These are phyloP conservation scores for Barnardius zonarius DNA, from an alignment of 2,113 vertebrate genomes.

Conservation along the genomic window DNA sequence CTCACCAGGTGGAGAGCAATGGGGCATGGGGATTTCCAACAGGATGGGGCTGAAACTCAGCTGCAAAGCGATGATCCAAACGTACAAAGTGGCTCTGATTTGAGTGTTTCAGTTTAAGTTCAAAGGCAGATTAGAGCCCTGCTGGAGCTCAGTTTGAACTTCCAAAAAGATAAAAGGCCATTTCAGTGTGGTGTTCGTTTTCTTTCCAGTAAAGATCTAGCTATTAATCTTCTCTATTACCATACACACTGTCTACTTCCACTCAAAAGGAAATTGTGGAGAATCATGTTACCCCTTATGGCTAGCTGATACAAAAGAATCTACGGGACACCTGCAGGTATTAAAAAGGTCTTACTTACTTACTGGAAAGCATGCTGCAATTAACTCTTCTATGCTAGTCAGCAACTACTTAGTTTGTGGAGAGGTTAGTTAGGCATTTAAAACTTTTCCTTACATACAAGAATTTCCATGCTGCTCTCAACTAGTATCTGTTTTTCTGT, in stretches of 20 bases:
- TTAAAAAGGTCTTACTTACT: background rate
- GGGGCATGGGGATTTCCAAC: background rate
- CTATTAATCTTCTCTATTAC: background rate
- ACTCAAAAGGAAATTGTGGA: background rate
- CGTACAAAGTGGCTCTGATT: background rate
- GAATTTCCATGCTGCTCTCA: background rate
- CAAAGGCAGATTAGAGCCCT: conserved; percentile 23
- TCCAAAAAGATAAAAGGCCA: background rate
- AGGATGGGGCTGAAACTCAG: background rate
- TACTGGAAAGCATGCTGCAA: background rate
- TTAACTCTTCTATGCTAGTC: background rate
- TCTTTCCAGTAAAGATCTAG: background rate
- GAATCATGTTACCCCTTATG: background rate
- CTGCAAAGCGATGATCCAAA: background rate
- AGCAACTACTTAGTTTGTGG: background rate
- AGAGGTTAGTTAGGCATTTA: background rate
- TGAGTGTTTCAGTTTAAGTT: background rate
- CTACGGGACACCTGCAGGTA: background rate
- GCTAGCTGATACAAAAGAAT: background rate
- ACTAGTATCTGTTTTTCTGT: background rate
- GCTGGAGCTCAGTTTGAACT: background rate
- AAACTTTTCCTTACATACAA: background rate
- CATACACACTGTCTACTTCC: background rate
- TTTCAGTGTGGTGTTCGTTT: background rate
- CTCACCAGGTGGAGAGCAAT: background rate